phyloP scores from a whole-genome alignment of 2,888 invertebrate species.

The Nowickia ferox region DNA sequence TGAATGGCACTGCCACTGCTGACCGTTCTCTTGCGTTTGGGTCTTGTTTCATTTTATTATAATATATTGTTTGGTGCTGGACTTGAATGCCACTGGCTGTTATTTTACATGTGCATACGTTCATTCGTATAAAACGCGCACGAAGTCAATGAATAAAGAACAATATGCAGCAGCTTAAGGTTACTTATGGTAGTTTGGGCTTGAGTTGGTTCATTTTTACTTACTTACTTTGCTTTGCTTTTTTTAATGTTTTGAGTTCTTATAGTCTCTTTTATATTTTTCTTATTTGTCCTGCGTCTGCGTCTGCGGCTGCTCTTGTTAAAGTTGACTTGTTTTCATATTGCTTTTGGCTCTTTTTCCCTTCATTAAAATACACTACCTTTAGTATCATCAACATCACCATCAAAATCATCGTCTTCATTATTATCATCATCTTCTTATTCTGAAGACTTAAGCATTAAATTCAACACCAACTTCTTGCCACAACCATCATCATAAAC shows the following conservation, averaged over 20 bases:
- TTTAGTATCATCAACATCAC: conserved; percentile 65
- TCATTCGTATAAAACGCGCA: conserved; percentile 46
- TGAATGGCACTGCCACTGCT: conserved; percentile 62
- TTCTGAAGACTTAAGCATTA: conserved; percentile 39
- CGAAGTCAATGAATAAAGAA: conserved; percentile 41
- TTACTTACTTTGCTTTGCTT: not conserved
- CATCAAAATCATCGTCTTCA: conserved; percentile 60
- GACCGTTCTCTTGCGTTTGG: conserved; percentile 23
- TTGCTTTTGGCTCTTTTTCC: conserved; percentile 73
- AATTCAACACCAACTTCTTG: conserved; percentile 73
- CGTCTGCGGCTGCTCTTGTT: not conserved
- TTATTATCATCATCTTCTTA: conserved; percentile 48
- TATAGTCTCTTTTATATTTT: conserved; percentile 30
- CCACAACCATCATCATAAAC: conserved; percentile 63
- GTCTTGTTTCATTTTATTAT: conserved; percentile 47
- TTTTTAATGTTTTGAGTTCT: conserved; percentile 37
- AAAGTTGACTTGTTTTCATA: conserved; percentile 49
- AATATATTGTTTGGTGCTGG: conserved; percentile 64
- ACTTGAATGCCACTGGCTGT: conserved; percentile 68
- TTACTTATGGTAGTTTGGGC: conserved; percentile 60
- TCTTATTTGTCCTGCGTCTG: conserved; percentile 8
- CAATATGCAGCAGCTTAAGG: conserved; percentile 27
- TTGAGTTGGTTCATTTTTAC: conserved; percentile 51
- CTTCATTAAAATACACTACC: conserved; percentile 74
- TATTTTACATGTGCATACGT: conserved; percentile 48